Evolutionary conservation across 2,113 vertebrate species (phyloP).

Genomic region (Nothoprocta pentlandii): DNA sequence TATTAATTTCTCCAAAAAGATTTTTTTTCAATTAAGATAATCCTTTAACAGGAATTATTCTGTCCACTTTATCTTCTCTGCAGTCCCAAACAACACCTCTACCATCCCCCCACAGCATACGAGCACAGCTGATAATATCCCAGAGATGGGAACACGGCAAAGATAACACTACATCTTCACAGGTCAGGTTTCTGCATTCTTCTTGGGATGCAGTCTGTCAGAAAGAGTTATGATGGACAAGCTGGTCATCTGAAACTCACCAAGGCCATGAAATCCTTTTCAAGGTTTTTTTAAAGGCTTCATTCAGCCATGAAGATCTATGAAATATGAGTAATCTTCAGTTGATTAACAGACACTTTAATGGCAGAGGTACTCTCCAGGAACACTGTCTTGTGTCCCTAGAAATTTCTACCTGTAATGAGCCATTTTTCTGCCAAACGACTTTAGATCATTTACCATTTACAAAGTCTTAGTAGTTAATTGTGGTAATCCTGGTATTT

Average conservation of each 20-base stretch:
- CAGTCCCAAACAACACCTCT: not conserved
- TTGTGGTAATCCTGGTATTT: not conserved
- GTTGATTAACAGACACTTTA: not conserved
- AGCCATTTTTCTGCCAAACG: not conserved
- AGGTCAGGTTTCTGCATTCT: not conserved
- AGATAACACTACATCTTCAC: not conserved
- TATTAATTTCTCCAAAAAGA: not conserved
- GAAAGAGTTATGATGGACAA: not conserved
- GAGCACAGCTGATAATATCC: not conserved
- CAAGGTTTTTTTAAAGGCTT: no score
- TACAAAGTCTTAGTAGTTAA: fast-evolving
- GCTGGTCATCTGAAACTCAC: not conserved
- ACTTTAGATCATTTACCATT: not conserved
- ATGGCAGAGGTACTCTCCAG: not conserved
- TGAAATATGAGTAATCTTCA: not conserved
- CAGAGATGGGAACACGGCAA: not conserved
- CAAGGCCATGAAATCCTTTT: fast-evolving
- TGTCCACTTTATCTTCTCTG: not conserved
- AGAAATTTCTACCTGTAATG: not conserved
- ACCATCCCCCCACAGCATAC: not conserved
- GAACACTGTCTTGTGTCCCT: not conserved
- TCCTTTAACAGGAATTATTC: not conserved
- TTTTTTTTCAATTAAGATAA: not conserved
- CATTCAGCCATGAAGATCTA: not conserved
- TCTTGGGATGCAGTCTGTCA: not conserved